Evolutionary conservation across 2,113 vertebrate genomes (phyloP).

Genomic region (Cyanoliseus patagonus): DNA sequence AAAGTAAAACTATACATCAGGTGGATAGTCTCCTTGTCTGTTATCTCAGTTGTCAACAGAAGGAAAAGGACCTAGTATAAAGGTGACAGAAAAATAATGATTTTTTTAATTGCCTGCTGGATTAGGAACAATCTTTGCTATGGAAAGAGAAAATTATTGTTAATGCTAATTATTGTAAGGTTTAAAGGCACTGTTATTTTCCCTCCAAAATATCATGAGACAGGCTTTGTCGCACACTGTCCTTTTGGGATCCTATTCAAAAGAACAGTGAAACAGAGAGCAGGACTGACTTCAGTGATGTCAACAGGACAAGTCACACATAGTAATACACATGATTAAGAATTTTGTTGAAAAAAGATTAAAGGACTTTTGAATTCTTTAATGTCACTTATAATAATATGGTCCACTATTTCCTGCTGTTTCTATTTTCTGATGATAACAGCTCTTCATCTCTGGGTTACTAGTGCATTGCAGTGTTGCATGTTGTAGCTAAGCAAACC

Average conservation of each 20-base stretch:
- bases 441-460: not conserved
- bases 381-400: not conserved
- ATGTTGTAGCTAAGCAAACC: not conserved
- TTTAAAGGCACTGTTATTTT: not conserved
- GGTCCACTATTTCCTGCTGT: not conserved
- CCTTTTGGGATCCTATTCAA: not conserved
- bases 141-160: not conserved
- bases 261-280: not conserved
- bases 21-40: not conserved
- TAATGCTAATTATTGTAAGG: not conserved
- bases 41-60: slow-evolving; percentile 22
- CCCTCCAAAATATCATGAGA: not conserved
- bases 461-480: not conserved
- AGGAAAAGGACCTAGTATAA: not conserved
- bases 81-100: slow-evolving; percentile 28
- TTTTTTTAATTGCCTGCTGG: not conserved
- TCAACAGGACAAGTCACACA: not conserved
- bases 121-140: not conserved
- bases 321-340: not conserved
- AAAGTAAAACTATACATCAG: not conserved
- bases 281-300: not conserved
- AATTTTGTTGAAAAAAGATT: not conserved
- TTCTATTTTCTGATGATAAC: not conserved
- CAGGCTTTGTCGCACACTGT: not conserved
- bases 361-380: not conserved